phyloP scores from a whole-genome alignment of 2,888 invertebrate species.

The Lycia hirtaria region DNA sequence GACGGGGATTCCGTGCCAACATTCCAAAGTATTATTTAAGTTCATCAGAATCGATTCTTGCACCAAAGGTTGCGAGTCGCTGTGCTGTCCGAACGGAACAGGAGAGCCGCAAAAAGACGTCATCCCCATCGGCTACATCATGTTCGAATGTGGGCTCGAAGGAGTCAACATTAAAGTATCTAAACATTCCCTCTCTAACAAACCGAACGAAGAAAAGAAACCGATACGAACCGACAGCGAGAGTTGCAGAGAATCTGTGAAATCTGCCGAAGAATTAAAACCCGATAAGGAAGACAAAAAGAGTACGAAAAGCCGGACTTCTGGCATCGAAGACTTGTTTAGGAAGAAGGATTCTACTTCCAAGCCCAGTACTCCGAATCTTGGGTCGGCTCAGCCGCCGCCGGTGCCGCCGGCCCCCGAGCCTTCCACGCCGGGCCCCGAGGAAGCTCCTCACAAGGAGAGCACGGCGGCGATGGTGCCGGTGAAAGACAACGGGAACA shows the following conservation, averaged over 20 bases:
- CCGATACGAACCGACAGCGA: constrained; percentile 65
- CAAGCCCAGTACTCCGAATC: constrained; percentile 85
- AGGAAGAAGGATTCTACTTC: constrained; percentile 85
- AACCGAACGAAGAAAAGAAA: constrained; percentile 87
- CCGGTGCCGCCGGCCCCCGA: constrained; percentile 65
- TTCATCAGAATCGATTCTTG: constrained; percentile 89
- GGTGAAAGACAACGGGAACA: constrained; percentile 89
- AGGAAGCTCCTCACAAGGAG: constrained; percentile 70
- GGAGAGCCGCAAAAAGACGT: constrained; percentile 82
- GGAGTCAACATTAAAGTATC: constrained; percentile 92
- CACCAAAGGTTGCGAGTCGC: constrained; percentile 75
- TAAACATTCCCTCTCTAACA: constrained; percentile 91
- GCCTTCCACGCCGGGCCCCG: constrained; percentile 67
- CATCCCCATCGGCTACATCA: constrained; percentile 94
- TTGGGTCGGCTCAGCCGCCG: constrained; percentile 72
- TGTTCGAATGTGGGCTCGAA: constrained; percentile 98
- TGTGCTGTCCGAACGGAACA: constrained; percentile 67
- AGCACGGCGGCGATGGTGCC: constrained; percentile 70
- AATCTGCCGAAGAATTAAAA: constrained; percentile 78
- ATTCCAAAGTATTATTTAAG: constrained; percentile 95
- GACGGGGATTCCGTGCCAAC: constrained; percentile 97
- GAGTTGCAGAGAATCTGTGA: constrained; percentile 78
- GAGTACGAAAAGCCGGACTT: constrained; percentile 63
- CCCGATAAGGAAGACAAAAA: constrained; percentile 65
- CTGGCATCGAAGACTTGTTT: constrained; percentile 79